Conservation (phyloP, 2,888 invertebrate genomes). For the Vanessa cardui region DNA sequence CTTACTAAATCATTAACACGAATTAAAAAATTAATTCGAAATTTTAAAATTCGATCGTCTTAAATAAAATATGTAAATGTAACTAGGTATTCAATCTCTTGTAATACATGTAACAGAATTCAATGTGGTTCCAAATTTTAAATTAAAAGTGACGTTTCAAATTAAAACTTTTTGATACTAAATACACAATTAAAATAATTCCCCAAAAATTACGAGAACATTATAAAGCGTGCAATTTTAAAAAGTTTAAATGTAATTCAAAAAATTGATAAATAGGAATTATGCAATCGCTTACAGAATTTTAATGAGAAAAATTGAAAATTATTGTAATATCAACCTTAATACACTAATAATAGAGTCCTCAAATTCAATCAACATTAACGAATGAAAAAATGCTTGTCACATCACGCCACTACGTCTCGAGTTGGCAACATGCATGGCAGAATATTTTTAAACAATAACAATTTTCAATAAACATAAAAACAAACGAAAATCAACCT, state of each 20-base stretch:
- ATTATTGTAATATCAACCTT: constrained; percentile 3
- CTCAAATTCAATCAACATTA: not conserved
- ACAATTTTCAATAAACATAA: not conserved
- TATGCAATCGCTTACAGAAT: constrained; percentile 8
- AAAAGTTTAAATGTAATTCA: not conserved
- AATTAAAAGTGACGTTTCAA: too few relatives aligned
- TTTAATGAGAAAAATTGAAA: not conserved
- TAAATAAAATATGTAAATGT: too few relatives aligned
- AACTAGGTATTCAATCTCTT: too few relatives aligned
- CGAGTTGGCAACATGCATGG: constrained; percentile 14
- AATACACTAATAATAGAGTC: not conserved
- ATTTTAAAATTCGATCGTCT: too few relatives aligned
- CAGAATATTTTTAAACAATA: not conserved
- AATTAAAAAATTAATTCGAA: not conserved
- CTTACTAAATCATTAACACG: not conserved
- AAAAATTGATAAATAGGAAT: not conserved
- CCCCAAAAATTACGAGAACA: not conserved
- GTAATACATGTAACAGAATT: too few relatives aligned
- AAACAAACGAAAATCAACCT: constrained; percentile 16
- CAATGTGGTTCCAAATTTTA: too few relatives aligned
- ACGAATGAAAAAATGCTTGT: not conserved
- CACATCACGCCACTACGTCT: constrained; percentile 29
- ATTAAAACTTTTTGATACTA: too few relatives aligned
- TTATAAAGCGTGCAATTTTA: not conserved
- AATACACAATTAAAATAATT: not conserved